Evolutionary conservation across 2,797 vertebrate genomes (phyloP).

Genomic region (Pitangus sulphuratus): DNA sequence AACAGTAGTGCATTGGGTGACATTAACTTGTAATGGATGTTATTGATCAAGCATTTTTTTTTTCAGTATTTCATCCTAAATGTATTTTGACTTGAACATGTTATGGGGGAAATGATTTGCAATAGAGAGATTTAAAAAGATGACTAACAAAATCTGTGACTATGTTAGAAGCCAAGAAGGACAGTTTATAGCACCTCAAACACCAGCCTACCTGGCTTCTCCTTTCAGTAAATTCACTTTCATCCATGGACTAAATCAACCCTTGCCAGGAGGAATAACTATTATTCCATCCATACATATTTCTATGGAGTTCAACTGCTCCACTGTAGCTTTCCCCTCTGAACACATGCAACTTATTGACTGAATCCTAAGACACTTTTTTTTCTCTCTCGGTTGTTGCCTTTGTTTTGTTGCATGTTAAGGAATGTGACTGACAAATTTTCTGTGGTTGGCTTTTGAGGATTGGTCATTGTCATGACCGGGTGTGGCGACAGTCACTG

Average conservation of each 20-base stretch:
- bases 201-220: background rate
- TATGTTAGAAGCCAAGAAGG: background rate
- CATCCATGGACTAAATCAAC: background rate
- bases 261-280: background rate
- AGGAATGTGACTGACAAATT: background rate
- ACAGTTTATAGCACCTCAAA: background rate
- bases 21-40: background rate
- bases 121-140: background rate
- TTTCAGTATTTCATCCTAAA: background rate
- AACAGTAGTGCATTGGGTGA: background rate
- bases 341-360: background rate
- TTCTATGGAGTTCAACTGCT: background rate
- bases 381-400: background rate
- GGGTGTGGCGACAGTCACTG: background rate
- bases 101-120: background rate
- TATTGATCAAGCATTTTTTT: background rate
- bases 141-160: background rate
- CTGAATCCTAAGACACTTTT: background rate
- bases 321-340: background rate
- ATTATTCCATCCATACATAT: background rate
- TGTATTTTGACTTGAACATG: background rate
- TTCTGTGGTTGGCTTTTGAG: constrained; percentile 22
- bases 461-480: background rate
- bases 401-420: background rate
- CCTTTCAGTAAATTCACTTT: background rate